A percentile compares a stretch with the other conserved stretches of the same genome.
These are phyloP conservation scores for Centrocercus urophasianus DNA, from an alignment of 2,113 vertebrate genomes.

Conservation along the genomic window DNA sequence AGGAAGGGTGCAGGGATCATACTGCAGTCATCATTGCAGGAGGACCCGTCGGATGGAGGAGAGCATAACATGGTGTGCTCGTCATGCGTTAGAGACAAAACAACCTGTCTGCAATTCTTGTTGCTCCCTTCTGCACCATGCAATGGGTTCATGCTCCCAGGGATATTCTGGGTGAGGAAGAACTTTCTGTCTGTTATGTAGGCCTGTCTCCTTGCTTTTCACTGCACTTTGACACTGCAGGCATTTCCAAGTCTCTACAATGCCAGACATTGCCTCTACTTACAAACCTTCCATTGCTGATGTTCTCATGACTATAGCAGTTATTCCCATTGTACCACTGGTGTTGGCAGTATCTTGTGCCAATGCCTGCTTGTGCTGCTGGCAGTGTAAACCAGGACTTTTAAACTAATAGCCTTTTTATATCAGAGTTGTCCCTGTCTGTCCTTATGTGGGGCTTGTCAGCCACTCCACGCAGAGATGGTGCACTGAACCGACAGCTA, in stretches of 20 bases:
- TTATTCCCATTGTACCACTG: neutral
- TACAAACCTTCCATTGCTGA: neutral
- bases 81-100: neutral
- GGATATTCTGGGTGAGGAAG: neutral
- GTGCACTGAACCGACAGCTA: neutral
- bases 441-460: neutral
- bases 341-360: neutral
- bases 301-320: neutral
- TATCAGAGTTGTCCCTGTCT: fast-evolving
- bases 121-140: neutral
- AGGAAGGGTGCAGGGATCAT: neutral
- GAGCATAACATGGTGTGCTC: neutral
- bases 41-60: neutral
- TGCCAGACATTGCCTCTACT: neutral
- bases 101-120: too few species aligned
- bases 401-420: neutral
- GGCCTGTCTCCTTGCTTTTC: neutral
- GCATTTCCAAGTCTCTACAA: neutral
- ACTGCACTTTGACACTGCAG: neutral
- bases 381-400: neutral
- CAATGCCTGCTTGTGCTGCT: neutral
- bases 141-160: neutral
- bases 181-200: neutral
- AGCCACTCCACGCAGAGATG: neutral
- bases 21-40: neutral